Percentiles rank a stretch among this genome's conserved stretches.
These are phyloP conservation scores for Cyrtonyx montezumae DNA, from an alignment of 2,113 vertebrate genomes.

Conservation along the genomic window DNA sequence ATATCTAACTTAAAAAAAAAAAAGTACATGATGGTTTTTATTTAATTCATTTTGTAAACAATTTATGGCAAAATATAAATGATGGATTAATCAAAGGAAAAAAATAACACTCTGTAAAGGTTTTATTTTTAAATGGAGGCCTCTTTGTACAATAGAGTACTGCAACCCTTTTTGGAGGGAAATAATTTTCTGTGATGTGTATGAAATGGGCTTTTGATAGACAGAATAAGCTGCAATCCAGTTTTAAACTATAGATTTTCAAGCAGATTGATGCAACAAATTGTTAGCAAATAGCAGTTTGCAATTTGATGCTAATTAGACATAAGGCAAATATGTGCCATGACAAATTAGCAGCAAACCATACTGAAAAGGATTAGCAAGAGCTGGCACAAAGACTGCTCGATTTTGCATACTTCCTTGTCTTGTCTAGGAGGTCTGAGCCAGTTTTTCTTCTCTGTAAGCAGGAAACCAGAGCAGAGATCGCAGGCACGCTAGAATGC, in stretches of 20 bases:
- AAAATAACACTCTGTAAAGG: neutral
- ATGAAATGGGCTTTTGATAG: constrained; percentile 82
- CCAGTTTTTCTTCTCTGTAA: constrained; percentile 75
- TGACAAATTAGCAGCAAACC: constrained; percentile 88
- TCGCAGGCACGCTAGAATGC: constrained; percentile 60
- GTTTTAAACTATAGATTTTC: constrained; percentile 87
- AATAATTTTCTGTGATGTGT: constrained; percentile 75
- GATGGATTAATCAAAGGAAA: neutral
- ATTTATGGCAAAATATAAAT: constrained; percentile 1
- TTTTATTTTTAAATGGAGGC: constrained; percentile 33
- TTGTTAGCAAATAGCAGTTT: constrained; percentile 90
- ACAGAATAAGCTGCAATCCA: constrained; percentile 81
- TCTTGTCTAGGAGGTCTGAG: constrained; percentile 72
- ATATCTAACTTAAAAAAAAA: neutral
- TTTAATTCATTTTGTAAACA: neutral
- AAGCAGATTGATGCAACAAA: constrained; percentile 89
- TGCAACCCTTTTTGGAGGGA: constrained; percentile 63
- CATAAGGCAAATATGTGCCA: constrained; percentile 88
- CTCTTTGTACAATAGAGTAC: constrained; percentile 63
- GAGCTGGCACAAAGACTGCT: constrained; percentile 79
- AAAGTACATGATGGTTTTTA: neutral
- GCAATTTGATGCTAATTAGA: constrained; percentile 90
- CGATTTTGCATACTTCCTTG: constrained; percentile 79
- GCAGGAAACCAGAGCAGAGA: constrained; percentile 70
- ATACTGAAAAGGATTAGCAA: constrained; percentile 84